A percentile compares a stretch with the other conserved stretches of the same genome.
Conservation (phyloP, 1,140 invertebrate species). For the Drosophila oshimai region DNA sequence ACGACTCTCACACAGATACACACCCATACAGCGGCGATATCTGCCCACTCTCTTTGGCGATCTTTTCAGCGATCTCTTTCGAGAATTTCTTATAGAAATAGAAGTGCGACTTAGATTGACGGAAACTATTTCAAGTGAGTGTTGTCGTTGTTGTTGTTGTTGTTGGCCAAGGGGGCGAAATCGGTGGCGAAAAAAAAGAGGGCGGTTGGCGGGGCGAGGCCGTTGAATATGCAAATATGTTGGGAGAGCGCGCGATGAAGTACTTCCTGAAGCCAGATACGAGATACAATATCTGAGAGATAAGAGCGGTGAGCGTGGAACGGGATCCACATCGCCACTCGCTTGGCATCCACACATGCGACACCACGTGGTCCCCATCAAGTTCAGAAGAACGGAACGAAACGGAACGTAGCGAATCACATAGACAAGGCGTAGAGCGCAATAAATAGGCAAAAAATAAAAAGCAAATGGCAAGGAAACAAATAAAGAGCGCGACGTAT, state of each 20-base stretch:
- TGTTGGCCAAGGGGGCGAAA: background rate
- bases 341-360: conserved; percentile 39
- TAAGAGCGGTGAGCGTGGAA: no score
- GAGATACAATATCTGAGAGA: conserved; percentile 40
- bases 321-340: conserved; percentile 34
- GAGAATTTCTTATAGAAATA: conserved; percentile 54
- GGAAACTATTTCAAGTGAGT: conserved; percentile 4
- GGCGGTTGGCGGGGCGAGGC: conserved; percentile 27
- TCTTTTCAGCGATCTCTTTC: conserved; percentile 7
- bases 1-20: conserved; percentile 36
- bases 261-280: conserved; percentile 66
- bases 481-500: conserved; percentile 37
- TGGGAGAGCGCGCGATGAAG: conserved; percentile 51
- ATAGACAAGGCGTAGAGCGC: conserved; percentile 55
- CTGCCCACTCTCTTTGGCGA: background rate
- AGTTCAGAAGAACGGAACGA: conserved; percentile 66
- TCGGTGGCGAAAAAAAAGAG: conserved; percentile 10
- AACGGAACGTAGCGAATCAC: conserved; percentile 29
- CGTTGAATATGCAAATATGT: conserved; percentile 55
- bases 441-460: conserved; percentile 65
- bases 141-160: no score
- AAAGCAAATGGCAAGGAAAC: conserved; percentile 19
- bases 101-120: conserved; percentile 71
- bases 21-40: conserved; percentile 18
- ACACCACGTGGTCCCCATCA: conserved; percentile 74